phyloP scores from a whole-genome alignment of 2,888 invertebrate species.

The Drosophila formosana region DNA sequence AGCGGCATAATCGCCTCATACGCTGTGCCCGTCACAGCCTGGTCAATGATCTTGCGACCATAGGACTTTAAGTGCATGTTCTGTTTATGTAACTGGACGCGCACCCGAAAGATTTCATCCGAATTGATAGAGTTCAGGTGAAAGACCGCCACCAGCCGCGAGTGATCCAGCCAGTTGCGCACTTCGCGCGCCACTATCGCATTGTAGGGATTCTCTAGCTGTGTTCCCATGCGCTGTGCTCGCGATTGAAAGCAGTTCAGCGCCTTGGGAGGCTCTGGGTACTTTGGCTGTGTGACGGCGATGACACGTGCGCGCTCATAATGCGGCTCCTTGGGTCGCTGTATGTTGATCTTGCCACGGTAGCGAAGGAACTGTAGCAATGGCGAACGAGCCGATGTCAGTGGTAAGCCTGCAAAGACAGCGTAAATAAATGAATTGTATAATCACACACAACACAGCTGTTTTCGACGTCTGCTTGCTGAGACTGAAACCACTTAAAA shows the following conservation, averaged over 20 bases:
- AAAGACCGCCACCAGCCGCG: slow-evolving; percentile 90
- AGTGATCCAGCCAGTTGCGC: slow-evolving; percentile 89
- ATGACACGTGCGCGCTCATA: slow-evolving; percentile 89
- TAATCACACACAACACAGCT: slow-evolving; percentile 34
- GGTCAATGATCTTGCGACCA: slow-evolving; percentile 88
- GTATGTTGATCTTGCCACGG: slow-evolving; percentile 92
- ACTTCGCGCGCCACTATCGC: slow-evolving; percentile 90
- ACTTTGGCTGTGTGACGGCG: slow-evolving; percentile 89
- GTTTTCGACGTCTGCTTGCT: neutral
- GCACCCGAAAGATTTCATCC: slow-evolving; percentile 88
- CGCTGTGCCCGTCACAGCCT: slow-evolving; percentile 89
- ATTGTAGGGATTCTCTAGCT: slow-evolving; percentile 89
- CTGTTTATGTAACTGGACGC: slow-evolving; percentile 88
- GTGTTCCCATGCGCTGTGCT: slow-evolving; percentile 68
- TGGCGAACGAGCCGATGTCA: slow-evolving; percentile 74
- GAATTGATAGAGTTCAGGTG: slow-evolving; percentile 90
- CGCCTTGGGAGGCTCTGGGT: slow-evolving; percentile 86
- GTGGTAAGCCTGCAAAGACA: slow-evolving; percentile 49
- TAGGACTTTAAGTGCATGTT: slow-evolving; percentile 90
- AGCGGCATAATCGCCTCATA: slow-evolving; percentile 89
- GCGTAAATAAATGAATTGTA: slow-evolving; percentile 45
- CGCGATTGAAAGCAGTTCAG: slow-evolving; percentile 86
- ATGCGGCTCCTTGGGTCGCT: slow-evolving; percentile 90
- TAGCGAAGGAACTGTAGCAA: slow-evolving; percentile 88
- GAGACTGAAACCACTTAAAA: neutral